Conservation (phyloP, 64 coral and sea anemone genomes). For the Stichodactyla mertensii region DNA sequence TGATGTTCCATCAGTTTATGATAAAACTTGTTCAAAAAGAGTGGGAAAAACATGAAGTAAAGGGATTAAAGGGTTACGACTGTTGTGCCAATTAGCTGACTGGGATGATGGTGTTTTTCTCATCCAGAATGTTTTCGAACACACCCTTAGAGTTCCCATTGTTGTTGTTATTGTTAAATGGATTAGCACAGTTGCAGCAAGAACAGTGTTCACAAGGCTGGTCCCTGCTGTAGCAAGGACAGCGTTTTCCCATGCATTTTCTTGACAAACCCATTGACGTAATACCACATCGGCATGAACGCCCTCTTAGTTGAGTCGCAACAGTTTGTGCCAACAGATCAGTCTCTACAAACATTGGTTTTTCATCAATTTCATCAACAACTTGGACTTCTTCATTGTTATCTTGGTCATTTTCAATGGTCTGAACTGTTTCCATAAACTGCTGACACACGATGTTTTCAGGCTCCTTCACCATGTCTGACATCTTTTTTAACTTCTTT, state of each 20-base stretch:
- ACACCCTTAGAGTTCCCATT: slow-evolving; percentile 42
- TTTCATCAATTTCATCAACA: slow-evolving; percentile 51
- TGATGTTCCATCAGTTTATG: too few species aligned
- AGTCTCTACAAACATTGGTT: slow-evolving; percentile 4
- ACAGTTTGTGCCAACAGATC: slow-evolving; percentile 20
- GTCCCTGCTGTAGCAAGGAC: slow-evolving; percentile 65
- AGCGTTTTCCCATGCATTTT: slow-evolving; percentile 59
- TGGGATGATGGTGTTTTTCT: neutral
- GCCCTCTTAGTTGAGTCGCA: slow-evolving; percentile 30
- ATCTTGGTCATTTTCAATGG: slow-evolving; percentile 30
- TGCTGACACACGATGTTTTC: neutral
- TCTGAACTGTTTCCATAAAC: slow-evolving; percentile 17
- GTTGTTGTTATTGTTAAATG: slow-evolving; percentile 79
- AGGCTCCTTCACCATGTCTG: neutral
- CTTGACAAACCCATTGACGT: slow-evolving; percentile 33
- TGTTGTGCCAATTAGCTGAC: neutral
- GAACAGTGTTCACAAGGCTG: slow-evolving; percentile 62
- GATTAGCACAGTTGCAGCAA: slow-evolving; percentile 76
- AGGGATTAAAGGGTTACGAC: neutral
- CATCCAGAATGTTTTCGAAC: neutral
- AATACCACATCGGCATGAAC: slow-evolving; percentile 54
- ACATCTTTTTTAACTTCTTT: slow-evolving; percentile 32
- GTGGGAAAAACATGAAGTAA: neutral
- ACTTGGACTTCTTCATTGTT: slow-evolving; percentile 23
- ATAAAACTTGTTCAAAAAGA: too few species aligned